These are phyloP conservation scores for Cossypha polioptera DNA, from an alignment of 2,797 vertebrate species.

Conservation along the genomic window DNA sequence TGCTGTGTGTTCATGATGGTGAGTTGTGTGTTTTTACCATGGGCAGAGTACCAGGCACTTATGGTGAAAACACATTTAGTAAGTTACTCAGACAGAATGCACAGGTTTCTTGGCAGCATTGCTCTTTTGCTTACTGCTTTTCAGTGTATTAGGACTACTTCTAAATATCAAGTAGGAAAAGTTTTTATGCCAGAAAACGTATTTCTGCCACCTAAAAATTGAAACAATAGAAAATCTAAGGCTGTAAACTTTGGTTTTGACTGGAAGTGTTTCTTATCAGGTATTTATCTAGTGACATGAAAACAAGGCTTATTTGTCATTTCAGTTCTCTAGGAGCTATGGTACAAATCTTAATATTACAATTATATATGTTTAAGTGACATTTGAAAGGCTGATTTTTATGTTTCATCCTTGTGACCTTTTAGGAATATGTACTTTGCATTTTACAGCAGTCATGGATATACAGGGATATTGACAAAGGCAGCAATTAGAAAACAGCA, in stretches of 20 bases:
- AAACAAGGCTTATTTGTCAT: neutral
- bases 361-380: neutral
- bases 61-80: accelerated
- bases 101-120: neutral
- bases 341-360: neutral
- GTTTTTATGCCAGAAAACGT: neutral
- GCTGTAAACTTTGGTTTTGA: neutral
- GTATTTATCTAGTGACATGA: neutral
- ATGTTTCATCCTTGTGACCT: neutral
- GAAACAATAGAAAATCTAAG: neutral
- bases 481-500: neutral
- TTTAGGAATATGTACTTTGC: neutral
- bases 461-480: neutral
- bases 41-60: neutral
- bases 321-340: neutral
- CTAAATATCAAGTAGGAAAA: neutral
- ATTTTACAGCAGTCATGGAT: neutral
- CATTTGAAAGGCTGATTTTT: neutral
- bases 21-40: neutral
- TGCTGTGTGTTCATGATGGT: neutral
- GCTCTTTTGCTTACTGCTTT: neutral
- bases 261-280: neutral
- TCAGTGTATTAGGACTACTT: neutral
- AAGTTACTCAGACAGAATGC: neutral
- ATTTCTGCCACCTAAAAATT: neutral